Evolutionary conservation across 2,888 invertebrate species (phyloP).

Genomic region (Heliconius sara): DNA sequence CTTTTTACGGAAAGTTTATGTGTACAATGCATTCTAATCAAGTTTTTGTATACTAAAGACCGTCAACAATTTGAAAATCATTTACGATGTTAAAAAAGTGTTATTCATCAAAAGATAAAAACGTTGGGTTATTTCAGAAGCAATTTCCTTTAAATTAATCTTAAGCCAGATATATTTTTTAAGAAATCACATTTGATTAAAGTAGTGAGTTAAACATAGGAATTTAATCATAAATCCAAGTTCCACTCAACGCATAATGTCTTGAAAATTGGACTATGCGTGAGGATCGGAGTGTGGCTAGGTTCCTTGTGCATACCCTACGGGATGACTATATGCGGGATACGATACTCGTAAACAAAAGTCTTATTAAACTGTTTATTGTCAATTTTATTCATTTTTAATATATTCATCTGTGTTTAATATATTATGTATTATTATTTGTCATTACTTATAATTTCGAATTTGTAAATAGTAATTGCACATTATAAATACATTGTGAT

Average conservation of each 20-base stretch:
- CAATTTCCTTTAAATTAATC: background rate
- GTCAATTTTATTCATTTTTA: too few species aligned
- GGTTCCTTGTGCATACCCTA: background rate
- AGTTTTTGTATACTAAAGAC: constrained; percentile 1
- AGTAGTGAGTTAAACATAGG: background rate
- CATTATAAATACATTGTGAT: too few species aligned
- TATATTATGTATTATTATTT: too few species aligned
- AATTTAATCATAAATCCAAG: too few species aligned
- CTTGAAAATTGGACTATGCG: background rate
- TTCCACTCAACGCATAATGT: too few species aligned
- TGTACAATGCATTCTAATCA: constrained; percentile 3
- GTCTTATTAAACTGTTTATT: too few species aligned
- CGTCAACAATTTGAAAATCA: background rate
- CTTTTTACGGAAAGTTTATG: background rate
- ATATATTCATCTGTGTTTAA: too few species aligned
- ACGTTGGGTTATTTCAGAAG: background rate
- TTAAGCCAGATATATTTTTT: background rate
- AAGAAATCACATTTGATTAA: background rate
- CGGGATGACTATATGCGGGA: background rate
- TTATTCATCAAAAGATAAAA: background rate
- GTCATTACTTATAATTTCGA: too few species aligned
- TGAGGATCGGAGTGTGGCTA: background rate
- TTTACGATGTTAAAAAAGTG: background rate
- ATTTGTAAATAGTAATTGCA: too few species aligned
- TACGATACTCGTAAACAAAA: background rate